Evolutionary conservation across 2,113 vertebrate genomes (phyloP).

Genomic region (Brachirus orientalis): DNA sequence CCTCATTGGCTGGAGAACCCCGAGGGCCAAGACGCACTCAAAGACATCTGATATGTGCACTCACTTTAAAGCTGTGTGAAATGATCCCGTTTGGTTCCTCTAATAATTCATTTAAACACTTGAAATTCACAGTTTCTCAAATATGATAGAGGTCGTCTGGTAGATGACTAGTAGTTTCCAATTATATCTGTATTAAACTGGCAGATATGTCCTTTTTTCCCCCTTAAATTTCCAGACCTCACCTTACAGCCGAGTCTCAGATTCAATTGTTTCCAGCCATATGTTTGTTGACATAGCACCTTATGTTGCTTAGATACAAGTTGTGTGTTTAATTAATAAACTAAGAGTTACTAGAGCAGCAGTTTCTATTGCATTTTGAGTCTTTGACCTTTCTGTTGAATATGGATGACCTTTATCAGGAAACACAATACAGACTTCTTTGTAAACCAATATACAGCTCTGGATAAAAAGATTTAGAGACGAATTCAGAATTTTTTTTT

Average conservation of each 20-base stretch:
- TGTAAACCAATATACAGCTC: not conserved
- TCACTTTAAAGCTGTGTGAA: not conserved
- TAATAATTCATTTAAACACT: too few species aligned
- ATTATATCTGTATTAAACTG: too few species aligned
- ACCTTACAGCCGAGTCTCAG: not conserved
- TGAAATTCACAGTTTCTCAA: too few species aligned
- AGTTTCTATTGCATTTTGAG: not conserved
- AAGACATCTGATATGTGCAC: conserved; percentile 65
- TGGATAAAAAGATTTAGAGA: too few species aligned
- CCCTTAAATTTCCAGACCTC: not conserved
- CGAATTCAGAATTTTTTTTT: too few species aligned
- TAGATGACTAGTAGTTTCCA: too few species aligned
- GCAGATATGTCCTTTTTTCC: too few species aligned
- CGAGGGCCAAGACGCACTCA: conserved; percentile 61
- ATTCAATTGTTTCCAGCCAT: not conserved
- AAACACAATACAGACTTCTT: not conserved
- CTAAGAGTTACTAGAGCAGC: not conserved
- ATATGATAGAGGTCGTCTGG: too few species aligned
- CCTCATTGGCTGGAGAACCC: conserved; percentile 78
- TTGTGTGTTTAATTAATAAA: not conserved
- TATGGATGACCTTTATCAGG: not conserved
- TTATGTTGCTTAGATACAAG: not conserved
- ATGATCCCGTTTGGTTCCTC: not conserved
- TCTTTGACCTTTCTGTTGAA: not conserved
- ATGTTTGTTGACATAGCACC: too few species aligned